Evolutionary conservation across 2,113 vertebrate species (phyloP), one percentile per base, ranked within the genome.

Genomic region (Anser brachyrhynchus): DNA sequence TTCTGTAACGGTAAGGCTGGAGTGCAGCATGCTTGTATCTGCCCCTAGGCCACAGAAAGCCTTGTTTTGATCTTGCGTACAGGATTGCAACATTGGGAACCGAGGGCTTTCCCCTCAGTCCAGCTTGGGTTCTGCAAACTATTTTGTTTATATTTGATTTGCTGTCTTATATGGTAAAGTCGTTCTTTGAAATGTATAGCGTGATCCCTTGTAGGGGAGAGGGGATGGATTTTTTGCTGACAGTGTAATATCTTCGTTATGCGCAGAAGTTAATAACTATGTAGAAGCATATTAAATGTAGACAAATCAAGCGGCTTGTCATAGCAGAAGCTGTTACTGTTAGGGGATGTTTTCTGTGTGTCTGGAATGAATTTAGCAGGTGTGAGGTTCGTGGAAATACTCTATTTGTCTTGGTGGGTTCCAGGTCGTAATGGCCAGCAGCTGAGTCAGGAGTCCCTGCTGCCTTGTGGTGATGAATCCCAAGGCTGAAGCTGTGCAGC

Each of bases 151-250:
- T 9, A 69, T 66, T 8, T 78, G 71, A 78, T 81, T 67, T 80
- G 29, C 46, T 88, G 55, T 90, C 43, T 74, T 67, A 25, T 44
- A 0, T 20, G 37, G 72, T 74, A 80, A 85, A 52, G 13, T 22
- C 31, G 52, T 91, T 79, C 41, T 85, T 80, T 79, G 84, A 57
- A 84, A 88, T 44, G 52, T 57, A 18, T 15, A 5, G 15, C 64
- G 43, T 2, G 2, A 9, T 71, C 37, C 59, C 9, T 4, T 33
- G 4, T 37, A 31, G n/a, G 16, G 69, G 35, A 67, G 31, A 86
- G 69, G 51, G 90, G 77, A 29, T 70, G 61, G 74, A 29, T 23
- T 54, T 95, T 95, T 86, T 88, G 78, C 79, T 94, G 75, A 52
- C 22, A 52, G 35, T 20, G 74, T 43, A 25, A 1, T 81, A 65